phyloP scores from a whole-genome alignment of 2,113 vertebrate species.

The Physeter macrocephalus region DNA sequence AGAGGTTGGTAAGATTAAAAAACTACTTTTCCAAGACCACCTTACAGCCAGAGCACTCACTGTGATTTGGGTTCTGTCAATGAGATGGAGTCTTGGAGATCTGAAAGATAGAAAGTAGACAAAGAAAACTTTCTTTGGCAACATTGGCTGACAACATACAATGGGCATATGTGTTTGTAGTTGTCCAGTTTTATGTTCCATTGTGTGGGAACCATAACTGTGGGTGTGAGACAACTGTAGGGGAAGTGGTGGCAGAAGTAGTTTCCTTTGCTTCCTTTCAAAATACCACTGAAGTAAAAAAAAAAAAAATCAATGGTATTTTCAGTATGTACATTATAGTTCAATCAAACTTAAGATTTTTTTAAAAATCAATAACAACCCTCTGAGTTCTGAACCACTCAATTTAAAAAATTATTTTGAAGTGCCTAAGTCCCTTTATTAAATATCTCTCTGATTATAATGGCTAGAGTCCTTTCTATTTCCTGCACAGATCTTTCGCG shows the following conservation, averaged over 20 bases:
- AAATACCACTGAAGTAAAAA: background rate
- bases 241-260: background rate
- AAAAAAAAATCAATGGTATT: background rate
- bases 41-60: background rate
- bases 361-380: background rate
- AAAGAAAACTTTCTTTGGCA: background rate
- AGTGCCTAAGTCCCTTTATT: background rate
- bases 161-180: fast-evolving
- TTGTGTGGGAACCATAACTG: background rate
- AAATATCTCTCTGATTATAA: background rate
- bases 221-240: background rate
- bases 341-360: background rate
- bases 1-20: background rate
- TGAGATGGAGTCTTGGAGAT: background rate
- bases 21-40: background rate
- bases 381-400: background rate
- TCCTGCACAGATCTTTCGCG: background rate
- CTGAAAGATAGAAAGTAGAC: background rate
- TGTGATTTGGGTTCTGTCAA: background rate
- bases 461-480: background rate
- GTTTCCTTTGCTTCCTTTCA: background rate
- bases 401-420: background rate
- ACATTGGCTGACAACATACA: background rate
- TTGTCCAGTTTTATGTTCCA: background rate
- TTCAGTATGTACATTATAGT: background rate